Evolutionary conservation across 1,140 invertebrate genomes (phyloP).

Genomic region (Orius laevigatus): DNA sequence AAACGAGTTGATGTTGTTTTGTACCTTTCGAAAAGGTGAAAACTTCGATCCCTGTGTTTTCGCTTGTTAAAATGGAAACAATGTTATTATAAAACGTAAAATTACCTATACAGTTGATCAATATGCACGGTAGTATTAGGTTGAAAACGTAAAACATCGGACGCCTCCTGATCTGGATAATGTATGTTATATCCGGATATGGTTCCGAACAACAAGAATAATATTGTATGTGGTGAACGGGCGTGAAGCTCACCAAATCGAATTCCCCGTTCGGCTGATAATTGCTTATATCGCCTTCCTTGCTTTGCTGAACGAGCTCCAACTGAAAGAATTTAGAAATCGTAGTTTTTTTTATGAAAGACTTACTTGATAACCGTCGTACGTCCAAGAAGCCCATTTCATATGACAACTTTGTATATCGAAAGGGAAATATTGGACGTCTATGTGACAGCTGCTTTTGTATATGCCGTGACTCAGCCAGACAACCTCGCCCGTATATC

Average conservation of each 20-base stretch:
- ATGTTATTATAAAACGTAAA: no score
- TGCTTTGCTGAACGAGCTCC: slow-evolving; percentile 50
- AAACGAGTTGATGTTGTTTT: no score
- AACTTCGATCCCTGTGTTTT: no score
- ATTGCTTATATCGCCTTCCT: slow-evolving; percentile 55
- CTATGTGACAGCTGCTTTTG: slow-evolving; percentile 73
- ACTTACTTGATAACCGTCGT: slow-evolving; percentile 79
- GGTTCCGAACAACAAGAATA: slow-evolving; percentile 53
- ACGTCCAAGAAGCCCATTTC: slow-evolving; percentile 95
- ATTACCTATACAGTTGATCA: slow-evolving; percentile 73
- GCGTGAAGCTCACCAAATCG: slow-evolving; percentile 55
- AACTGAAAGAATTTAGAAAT: slow-evolving; percentile 32
- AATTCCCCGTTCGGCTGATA: slow-evolving; percentile 68
- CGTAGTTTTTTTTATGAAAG: not conserved
- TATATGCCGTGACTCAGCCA: slow-evolving; percentile 74
- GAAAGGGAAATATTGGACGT: slow-evolving; percentile 90
- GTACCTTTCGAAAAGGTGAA: no score
- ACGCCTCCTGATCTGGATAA: slow-evolving; percentile 52
- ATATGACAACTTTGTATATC: slow-evolving; percentile 80
- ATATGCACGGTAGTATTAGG: slow-evolving; percentile 72
- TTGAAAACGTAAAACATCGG: slow-evolving; percentile 88
- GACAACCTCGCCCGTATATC: slow-evolving; percentile 49
- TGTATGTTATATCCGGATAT: slow-evolving; percentile 47
- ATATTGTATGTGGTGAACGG: slow-evolving; percentile 47
- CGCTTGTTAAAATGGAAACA: no score